Conservation (phyloP, 2,888 invertebrate species). For the Panzeria rudis region DNA sequence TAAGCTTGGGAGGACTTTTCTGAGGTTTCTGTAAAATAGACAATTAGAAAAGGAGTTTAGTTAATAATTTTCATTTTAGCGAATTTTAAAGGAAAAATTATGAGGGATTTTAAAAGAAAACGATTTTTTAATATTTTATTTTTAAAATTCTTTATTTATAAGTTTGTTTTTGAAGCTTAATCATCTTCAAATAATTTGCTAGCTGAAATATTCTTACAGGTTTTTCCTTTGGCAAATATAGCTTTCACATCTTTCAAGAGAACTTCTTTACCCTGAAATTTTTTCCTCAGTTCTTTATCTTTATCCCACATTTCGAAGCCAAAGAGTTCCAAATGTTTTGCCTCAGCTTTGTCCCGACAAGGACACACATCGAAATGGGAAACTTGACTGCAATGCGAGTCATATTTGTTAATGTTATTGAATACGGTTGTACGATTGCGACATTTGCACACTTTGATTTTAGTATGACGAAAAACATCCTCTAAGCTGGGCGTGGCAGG, state of each 20-base stretch:
- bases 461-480: conserved; percentile 73
- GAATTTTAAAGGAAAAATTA: background rate
- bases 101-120: background rate
- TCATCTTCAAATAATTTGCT: background rate
- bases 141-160: background rate
- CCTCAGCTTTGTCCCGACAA: conserved; percentile 80
- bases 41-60: conserved; percentile 56
- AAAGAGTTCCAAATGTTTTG: conserved; percentile 77
- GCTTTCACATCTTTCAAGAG: conserved; percentile 76
- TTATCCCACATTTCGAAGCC: conserved; percentile 77
- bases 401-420: conserved; percentile 67
- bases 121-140: background rate
- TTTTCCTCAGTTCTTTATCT: conserved; percentile 34
- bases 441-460: conserved; percentile 79
- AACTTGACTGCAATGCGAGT: conserved; percentile 69
- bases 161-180: background rate
- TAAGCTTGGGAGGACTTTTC: conserved; percentile 74
- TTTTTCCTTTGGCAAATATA: conserved; percentile 38
- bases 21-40: conserved; percentile 66
- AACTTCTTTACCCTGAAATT: conserved; percentile 74
- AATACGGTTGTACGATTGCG: conserved; percentile 77
- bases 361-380: conserved; percentile 80
- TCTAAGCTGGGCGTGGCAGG: conserved; percentile 72
- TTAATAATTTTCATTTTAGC: no score
- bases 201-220: background rate